Percentiles rank a stretch among this genome's conserved stretches.
Conservation (phyloP, 2,888 invertebrate genomes). For the Melanchra persicariae region DNA sequence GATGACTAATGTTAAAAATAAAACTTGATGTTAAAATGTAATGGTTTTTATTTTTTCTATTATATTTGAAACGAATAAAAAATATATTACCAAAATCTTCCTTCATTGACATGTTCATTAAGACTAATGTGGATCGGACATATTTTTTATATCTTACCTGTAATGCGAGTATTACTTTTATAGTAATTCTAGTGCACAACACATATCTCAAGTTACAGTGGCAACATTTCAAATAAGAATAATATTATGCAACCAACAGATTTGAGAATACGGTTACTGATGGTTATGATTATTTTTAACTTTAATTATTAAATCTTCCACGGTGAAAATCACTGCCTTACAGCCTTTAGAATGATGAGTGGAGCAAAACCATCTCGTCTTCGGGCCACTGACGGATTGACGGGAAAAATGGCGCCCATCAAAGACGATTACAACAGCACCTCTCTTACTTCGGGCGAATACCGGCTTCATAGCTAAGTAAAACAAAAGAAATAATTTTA, state of each 20-base stretch:
- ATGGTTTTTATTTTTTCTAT: no score
- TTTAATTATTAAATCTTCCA: background rate
- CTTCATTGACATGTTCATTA: no score
- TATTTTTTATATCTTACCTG: no score
- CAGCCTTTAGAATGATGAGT: conserved; percentile 40
- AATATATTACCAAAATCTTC: no score
- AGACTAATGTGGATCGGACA: no score
- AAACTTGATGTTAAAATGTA: no score
- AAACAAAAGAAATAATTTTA: background rate
- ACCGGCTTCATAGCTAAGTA: conserved; percentile 24
- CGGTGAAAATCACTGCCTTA: conserved; percentile 21
- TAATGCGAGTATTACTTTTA: no score
- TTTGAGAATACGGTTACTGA: background rate
- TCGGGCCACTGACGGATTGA: background rate
- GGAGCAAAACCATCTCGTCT: conserved; percentile 32
- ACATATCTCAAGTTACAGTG: no score
- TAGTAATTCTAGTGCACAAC: no score
- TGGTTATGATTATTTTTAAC: conserved; percentile 30
- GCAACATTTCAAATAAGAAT: no score
- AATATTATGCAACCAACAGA: background rate
- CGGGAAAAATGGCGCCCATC: conserved; percentile 15
- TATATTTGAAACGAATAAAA: no score
- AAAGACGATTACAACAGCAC: background rate
- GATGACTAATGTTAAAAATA: no score
- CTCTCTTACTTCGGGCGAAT: conserved; percentile 19